Conservation (phyloP, 1,140 invertebrate genomes). For the Apis cerana region DNA sequence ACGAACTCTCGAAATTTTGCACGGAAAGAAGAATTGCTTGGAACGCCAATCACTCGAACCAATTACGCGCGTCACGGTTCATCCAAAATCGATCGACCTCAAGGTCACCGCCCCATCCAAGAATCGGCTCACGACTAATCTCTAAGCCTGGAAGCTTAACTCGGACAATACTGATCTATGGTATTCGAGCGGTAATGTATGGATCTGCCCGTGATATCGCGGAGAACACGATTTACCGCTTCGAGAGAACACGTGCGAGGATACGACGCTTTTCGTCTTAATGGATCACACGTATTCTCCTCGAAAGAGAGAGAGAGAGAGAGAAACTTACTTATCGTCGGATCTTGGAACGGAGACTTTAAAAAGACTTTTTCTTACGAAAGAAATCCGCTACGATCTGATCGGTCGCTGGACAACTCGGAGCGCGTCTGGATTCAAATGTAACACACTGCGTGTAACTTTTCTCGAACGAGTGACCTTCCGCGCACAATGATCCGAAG, state of each 20-base stretch:
- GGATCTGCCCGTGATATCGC: conserved; percentile 6
- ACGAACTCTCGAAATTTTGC: too few relatives aligned
- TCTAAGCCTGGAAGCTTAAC: conserved; percentile 10
- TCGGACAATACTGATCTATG: conserved; percentile 26
- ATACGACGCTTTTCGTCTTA: neutral
- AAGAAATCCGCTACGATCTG: too few relatives aligned
- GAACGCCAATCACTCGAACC: too few relatives aligned
- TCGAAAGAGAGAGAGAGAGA: neutral
- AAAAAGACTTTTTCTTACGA: too few relatives aligned
- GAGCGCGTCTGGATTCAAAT: too few relatives aligned
- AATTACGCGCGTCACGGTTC: neutral
- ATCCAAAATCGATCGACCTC: neutral
- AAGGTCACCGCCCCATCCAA: neutral
- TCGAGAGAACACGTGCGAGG: neutral
- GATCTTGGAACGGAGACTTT: too few relatives aligned
- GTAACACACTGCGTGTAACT: too few relatives aligned
- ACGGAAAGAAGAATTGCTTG: too few relatives aligned
- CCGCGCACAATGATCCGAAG: conserved; percentile 18
- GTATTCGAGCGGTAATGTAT: conserved; percentile 5
- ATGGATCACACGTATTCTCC: neutral
- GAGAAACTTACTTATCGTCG: too few relatives aligned
- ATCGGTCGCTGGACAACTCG: too few relatives aligned
- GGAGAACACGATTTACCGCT: conserved; percentile 6
- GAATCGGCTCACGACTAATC: conserved; percentile 2
- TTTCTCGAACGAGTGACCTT: conserved; percentile 25